phyloP scores from a whole-genome alignment of 2,113 vertebrate genomes.

The Reinhardtius hippoglossoides region DNA sequence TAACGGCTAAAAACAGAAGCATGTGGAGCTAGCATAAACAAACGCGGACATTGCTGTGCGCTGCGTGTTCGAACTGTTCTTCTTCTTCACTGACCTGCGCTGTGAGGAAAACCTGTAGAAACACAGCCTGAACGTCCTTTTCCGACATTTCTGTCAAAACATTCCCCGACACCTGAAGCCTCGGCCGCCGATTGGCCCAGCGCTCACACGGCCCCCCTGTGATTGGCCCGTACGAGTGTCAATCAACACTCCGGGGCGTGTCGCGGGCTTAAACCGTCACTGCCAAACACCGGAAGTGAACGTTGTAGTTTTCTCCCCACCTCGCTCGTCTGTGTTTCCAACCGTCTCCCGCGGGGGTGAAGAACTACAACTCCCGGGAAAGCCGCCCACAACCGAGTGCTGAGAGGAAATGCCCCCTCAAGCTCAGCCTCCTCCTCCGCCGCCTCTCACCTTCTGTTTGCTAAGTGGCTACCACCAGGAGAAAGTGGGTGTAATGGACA shows the following conservation, averaged over 20 bases:
- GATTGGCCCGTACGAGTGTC: conserved; percentile 49
- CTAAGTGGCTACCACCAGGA: conserved; percentile 53
- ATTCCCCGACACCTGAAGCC: conserved; percentile 34
- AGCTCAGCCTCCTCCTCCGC: not conserved
- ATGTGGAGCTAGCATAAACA: conserved; percentile 3
- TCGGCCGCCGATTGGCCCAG: conserved; percentile 43
- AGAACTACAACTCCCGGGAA: conserved; percentile 66
- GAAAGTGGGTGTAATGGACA: conserved; percentile 72
- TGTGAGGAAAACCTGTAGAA: not conserved
- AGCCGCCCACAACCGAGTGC: accelerated
- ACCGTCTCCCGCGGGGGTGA: accelerated
- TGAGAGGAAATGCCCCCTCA: conserved; percentile 56
- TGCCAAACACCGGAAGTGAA: not conserved
- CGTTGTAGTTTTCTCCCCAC: conserved; percentile 58
- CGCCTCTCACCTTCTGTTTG: conserved; percentile 64
- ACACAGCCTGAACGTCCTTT: not conserved
- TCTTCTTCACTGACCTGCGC: not conserved
- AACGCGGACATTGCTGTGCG: not conserved
- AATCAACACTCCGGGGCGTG: conserved; percentile 9
- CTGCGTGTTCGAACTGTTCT: not conserved
- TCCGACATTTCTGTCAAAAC: conserved; percentile 62
- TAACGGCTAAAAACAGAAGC: conserved; percentile 64
- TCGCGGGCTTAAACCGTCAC: conserved; percentile 50
- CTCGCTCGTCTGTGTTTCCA: accelerated
- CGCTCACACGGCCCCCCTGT: not conserved